These are phyloP conservation scores for Pimpla rufipes DNA, from an alignment of 2,888 invertebrate species.

Conservation along the genomic window DNA sequence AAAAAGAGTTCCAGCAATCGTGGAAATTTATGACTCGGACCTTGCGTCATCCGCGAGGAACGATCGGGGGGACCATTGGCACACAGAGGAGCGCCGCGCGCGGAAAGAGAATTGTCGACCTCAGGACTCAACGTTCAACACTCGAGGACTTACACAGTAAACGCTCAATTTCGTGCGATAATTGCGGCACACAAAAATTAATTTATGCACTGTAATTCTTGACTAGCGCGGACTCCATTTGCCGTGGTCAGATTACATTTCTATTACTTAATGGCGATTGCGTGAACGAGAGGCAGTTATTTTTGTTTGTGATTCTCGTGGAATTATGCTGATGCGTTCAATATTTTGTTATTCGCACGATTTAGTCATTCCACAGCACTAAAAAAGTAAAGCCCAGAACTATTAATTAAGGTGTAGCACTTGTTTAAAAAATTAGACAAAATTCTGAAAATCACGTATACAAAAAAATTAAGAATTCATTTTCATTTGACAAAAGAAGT, in stretches of 20 bases:
- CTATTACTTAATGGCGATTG: neutral
- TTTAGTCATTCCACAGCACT: no score
- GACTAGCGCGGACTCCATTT: neutral
- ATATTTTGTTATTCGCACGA: no score
- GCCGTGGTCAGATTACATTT: neutral
- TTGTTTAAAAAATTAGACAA: no score
- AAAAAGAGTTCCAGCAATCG: conserved; percentile 8
- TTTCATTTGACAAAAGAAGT: no score
- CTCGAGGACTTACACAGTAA: neutral
- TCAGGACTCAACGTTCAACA: conserved; percentile 6
- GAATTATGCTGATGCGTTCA: neutral
- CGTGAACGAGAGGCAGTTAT: neutral
- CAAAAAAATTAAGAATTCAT: no score
- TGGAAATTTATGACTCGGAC: conserved; percentile 22
- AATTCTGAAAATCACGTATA: no score
- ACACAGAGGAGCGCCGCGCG: conserved; percentile 11
- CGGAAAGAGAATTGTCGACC: conserved; percentile 27
- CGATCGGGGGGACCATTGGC: neutral
- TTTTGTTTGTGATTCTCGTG: neutral
- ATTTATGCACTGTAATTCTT: neutral
- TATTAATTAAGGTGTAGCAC: no score
- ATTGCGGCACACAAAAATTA: conserved; percentile 6
- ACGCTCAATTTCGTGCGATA: neutral
- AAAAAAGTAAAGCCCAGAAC: no score
- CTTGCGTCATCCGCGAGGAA: conserved; percentile 11